These are phyloP conservation scores for Drosophila chauvacae DNA, from an alignment of 1,140 invertebrate species.

Conservation along the genomic window DNA sequence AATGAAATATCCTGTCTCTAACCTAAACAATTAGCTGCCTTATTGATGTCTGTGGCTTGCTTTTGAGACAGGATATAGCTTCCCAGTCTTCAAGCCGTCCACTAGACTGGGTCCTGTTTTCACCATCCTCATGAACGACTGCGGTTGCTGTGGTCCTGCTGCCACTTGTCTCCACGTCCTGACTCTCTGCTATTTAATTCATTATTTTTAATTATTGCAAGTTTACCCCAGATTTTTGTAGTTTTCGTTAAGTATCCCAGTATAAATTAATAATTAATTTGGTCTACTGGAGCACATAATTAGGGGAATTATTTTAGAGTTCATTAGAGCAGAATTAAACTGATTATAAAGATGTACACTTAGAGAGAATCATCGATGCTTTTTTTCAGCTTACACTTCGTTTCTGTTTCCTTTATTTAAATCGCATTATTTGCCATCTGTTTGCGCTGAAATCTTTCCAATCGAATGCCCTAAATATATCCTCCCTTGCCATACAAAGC, in stretches of 20 bases:
- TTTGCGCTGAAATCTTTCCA: conserved; percentile 36
- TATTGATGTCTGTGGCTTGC: conserved; percentile 30
- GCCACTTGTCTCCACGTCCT: neutral
- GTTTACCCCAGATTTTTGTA: neutral
- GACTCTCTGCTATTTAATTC: conserved; percentile 29
- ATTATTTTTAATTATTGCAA: neutral
- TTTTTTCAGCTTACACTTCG: neutral
- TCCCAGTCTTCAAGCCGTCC: neutral
- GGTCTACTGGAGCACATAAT: neutral
- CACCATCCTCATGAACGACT: conserved; percentile 25
- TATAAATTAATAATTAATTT: too few relatives aligned
- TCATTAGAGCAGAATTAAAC: neutral
- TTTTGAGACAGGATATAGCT: neutral
- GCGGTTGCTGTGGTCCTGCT: conserved; percentile 30
- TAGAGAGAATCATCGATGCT: neutral
- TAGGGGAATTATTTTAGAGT: neutral
- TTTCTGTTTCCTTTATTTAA: conserved; percentile 22
- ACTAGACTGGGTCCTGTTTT: conserved; percentile 19
- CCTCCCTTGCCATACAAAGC: conserved; percentile 35
- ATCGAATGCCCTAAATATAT: conserved; percentile 43
- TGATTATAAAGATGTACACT: neutral
- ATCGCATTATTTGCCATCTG: conserved; percentile 44
- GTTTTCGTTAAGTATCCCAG: neutral
- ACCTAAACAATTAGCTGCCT: conserved; percentile 35
- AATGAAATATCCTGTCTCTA: conserved; percentile 16